Evolutionary conservation across 2,888 invertebrate species (phyloP).

Genomic region (Hipparchia semele): DNA sequence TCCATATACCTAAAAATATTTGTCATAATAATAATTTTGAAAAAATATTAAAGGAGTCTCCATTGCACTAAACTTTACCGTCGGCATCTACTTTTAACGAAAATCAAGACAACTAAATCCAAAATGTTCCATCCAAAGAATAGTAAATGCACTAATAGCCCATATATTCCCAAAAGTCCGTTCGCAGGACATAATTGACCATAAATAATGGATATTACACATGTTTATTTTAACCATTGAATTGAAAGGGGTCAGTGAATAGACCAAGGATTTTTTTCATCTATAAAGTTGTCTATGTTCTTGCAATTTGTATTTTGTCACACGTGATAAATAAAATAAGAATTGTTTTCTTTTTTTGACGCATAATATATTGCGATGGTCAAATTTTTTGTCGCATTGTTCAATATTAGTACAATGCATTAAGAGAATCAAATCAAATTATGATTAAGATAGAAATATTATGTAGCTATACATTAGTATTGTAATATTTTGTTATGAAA

Average conservation of each 20-base stretch:
- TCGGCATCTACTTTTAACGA: background rate
- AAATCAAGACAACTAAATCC: slow-evolving; percentile 63
- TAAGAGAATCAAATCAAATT: background rate
- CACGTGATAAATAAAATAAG: slow-evolving; percentile 22
- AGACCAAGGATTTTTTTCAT: slow-evolving; percentile 38
- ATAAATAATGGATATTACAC: slow-evolving; percentile 77
- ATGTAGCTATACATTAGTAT: too few relatives aligned
- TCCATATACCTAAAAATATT: too few relatives aligned
- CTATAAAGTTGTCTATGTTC: slow-evolving; percentile 31
- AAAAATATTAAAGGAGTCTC: slow-evolving; percentile 37
- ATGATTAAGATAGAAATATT: background rate
- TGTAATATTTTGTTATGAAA: too few relatives aligned
- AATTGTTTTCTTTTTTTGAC: slow-evolving; percentile 5
- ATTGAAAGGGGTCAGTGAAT: slow-evolving; percentile 51
- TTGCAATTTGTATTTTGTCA: slow-evolving; percentile 34
- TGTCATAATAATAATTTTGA: background rate
- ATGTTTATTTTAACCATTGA: slow-evolving; percentile 66
- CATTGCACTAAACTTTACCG: slow-evolving; percentile 1
- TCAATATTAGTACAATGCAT: background rate
- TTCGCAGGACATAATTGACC: slow-evolving; percentile 77
- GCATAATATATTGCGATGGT: slow-evolving; percentile 14
- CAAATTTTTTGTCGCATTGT: slow-evolving; percentile 14
- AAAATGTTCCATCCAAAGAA: slow-evolving; percentile 55
- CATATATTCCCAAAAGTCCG: slow-evolving; percentile 61
- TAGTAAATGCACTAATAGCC: slow-evolving; percentile 59